phyloP scores from a whole-genome alignment of 2,888 invertebrate genomes.

The Eumerus sabulonum region DNA sequence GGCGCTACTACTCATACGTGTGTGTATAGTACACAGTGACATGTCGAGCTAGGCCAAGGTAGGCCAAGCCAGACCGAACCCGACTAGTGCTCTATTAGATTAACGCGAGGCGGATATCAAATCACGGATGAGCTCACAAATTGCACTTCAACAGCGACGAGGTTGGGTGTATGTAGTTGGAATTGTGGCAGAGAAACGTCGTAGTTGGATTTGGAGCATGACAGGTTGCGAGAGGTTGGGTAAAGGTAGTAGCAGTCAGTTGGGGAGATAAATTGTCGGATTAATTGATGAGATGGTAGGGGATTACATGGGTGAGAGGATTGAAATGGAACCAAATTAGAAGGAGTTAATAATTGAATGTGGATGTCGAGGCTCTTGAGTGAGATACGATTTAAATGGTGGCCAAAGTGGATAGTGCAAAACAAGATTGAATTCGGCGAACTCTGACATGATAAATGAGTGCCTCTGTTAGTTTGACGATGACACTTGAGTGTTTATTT shows the following conservation, averaged over 20 bases:
- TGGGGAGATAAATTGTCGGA: slow-evolving; percentile 50
- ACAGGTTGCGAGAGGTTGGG: slow-evolving; percentile 10
- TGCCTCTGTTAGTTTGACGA: too few relatives aligned
- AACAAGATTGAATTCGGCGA: background rate
- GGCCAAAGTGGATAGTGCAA: slow-evolving; percentile 15
- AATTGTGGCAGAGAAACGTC: slow-evolving; percentile 8
- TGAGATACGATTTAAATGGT: background rate
- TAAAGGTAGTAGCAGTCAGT: slow-evolving; percentile 11
- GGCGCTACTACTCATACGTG: slow-evolving; percentile 27
- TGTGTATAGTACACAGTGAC: slow-evolving; percentile 47
- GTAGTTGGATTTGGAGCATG: background rate
- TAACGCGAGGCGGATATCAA: slow-evolving; percentile 59
- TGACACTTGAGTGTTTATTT: too few relatives aligned
- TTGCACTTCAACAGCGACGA: slow-evolving; percentile 43
- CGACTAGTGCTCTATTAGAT: slow-evolving; percentile 42
- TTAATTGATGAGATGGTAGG: slow-evolving; percentile 46
- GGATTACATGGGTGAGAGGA: slow-evolving; percentile 24
- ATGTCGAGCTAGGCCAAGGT: slow-evolving; percentile 1
- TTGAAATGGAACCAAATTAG: slow-evolving; percentile 14
- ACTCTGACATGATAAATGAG: too few relatives aligned
- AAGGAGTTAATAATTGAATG: slow-evolving; percentile 34
- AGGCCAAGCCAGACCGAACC: slow-evolving; percentile 10
- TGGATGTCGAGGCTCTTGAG: slow-evolving; percentile 7
- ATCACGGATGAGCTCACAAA: slow-evolving; percentile 65
- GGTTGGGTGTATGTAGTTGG: too few relatives aligned